These are phyloP conservation scores for Chrysoperla carnea DNA, from an alignment of 1,140 invertebrate species.

Conservation along the genomic window DNA sequence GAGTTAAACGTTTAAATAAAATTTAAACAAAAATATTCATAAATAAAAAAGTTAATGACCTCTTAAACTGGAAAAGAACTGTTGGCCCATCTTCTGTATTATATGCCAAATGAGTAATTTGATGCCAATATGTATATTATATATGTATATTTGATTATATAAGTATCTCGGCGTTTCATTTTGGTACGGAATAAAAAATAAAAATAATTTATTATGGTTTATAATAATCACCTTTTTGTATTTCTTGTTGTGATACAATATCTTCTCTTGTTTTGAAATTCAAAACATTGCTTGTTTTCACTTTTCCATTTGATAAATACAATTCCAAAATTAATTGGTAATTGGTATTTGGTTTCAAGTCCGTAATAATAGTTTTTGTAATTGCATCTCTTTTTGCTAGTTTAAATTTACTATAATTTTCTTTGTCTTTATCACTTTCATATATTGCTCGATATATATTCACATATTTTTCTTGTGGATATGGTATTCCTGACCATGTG, in stretches of 20 bases:
- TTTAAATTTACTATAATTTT: slow-evolving; percentile 67
- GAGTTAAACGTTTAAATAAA: too few species aligned
- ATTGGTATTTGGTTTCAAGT: slow-evolving; percentile 61
- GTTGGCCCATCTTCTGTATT: too few species aligned
- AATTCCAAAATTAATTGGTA: slow-evolving; percentile 75
- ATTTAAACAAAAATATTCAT: too few species aligned
- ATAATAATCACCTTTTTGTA: neutral
- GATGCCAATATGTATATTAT: too few species aligned
- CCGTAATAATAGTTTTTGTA: slow-evolving; percentile 44
- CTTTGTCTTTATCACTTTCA: slow-evolving; percentile 51
- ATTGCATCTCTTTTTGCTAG: slow-evolving; percentile 62
- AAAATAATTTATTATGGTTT: too few species aligned
- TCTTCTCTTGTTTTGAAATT: slow-evolving; percentile 69
- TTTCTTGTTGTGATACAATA: slow-evolving; percentile 30
- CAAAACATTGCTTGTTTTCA: slow-evolving; percentile 74
- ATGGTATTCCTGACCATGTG: slow-evolving; percentile 64
- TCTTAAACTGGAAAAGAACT: too few species aligned
- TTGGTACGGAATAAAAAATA: too few species aligned
- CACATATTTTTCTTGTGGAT: slow-evolving; percentile 78
- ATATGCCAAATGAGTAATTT: too few species aligned
- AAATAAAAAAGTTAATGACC: too few species aligned
- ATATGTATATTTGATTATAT: too few species aligned
- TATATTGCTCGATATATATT: slow-evolving; percentile 77
- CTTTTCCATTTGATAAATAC: slow-evolving; percentile 73
- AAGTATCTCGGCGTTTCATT: too few species aligned